Base-by-base conservation (phyloP, 2,888 invertebrate genomes). In the Tortricodes alternella region DNA sequence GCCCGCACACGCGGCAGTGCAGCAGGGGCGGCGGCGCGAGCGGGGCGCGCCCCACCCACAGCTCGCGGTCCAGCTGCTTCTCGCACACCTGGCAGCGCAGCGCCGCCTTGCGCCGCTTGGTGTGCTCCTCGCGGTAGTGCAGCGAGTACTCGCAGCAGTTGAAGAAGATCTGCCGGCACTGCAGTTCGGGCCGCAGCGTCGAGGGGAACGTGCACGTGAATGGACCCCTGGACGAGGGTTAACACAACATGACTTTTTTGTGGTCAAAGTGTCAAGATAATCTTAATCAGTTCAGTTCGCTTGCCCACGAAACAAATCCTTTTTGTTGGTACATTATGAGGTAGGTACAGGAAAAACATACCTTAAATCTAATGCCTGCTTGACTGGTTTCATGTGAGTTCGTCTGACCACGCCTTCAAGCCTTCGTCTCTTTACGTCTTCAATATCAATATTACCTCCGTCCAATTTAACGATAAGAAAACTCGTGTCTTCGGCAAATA, bases 71-170 rank as follows among this genome's bases (percentile, higher is more conserved):
- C 32, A 91, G 76, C 1, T 82, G 76, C 65, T 88, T 86, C 66
- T 91, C 91, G 65, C 91, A 91, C 2, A 91, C 89, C 73, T 91
- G 91, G 61, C 91, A 91, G 2, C 91, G 80, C 3, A 90, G 66
- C 0, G 88, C 85, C 0, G 89, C 83, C 63, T 90, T 90, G 1
- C 89, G 80, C 27, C 90, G 70, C 62, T 89, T 91, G 6, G 91
- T 89, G 62, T 91, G 91, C 49, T 89, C 86, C 53, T 89, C 86
- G 34, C 89, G 78, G 60, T 89, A 89, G 58, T 91, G 91, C 2
- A 85, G 63, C 1, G 91, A 91, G 60, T 89, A 91, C 60, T 89
- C 86, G 66, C 91, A 91, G 66, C 91, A 91, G 61, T 86, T 85
- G 63, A 84, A 84, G 70, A 89, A 91, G 58, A 85, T 83, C 64